Conservation (phyloP, 2,888 invertebrate species). For the Saturnia pavonia region DNA sequence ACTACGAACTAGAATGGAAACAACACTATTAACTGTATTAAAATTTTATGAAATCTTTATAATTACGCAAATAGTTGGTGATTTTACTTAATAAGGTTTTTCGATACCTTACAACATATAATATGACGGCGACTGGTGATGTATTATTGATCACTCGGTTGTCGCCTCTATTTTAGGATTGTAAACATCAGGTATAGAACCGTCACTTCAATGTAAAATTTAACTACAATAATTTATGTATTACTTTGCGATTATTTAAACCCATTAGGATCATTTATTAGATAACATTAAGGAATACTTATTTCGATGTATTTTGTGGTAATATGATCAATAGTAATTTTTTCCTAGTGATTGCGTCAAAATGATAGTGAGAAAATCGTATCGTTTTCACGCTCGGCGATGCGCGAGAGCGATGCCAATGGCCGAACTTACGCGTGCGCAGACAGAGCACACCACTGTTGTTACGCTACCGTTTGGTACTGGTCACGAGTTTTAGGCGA, state of each 20-base stretch:
- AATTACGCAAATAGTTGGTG: no score
- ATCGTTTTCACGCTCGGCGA: constrained; percentile 55
- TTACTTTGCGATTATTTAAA: neutral
- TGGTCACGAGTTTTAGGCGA: constrained; percentile 20
- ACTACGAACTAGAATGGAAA: no score
- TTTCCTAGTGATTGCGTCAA: constrained; percentile 7
- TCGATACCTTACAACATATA: no score
- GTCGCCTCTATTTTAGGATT: no score
- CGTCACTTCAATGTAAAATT: no score
- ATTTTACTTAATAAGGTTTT: no score
- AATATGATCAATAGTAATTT: neutral
- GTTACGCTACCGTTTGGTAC: constrained; percentile 24
- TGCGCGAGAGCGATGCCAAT: constrained; percentile 47
- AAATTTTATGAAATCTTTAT: no score
- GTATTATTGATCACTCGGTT: no score
- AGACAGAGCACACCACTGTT: constrained; percentile 30
- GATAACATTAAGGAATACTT: neutral
- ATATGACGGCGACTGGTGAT: no score
- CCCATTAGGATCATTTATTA: neutral
- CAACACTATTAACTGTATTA: no score
- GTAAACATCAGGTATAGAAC: no score
- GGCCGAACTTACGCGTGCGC: constrained; percentile 37
- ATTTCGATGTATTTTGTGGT: neutral
- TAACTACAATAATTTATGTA: neutral
- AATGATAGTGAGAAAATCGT: constrained; percentile 20